These are phyloP conservation scores for Shinisaurus crocodilurus DNA, from an alignment of 2,113 vertebrate genomes.

Conservation along the genomic window DNA sequence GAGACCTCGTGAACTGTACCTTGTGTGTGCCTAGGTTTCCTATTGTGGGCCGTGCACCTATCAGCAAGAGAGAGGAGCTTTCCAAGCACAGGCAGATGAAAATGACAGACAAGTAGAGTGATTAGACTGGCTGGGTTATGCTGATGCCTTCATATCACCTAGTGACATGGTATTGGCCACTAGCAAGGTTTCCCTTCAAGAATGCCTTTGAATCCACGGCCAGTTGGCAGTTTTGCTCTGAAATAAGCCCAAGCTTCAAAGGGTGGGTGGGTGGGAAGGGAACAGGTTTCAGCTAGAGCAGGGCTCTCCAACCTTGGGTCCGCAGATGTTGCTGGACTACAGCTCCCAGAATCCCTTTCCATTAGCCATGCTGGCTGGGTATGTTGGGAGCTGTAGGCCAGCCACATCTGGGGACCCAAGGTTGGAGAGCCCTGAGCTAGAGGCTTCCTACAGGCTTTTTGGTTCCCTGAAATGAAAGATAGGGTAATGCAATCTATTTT, in stretches of 20 bases:
- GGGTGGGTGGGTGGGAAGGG: too few species aligned
- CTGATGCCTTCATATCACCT: background rate
- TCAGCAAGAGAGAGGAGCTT: background rate
- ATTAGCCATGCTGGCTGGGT: too few species aligned
- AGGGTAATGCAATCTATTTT: background rate
- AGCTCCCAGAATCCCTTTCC: too few species aligned
- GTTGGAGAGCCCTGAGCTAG: too few species aligned
- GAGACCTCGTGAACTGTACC: background rate
- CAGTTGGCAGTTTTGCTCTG: background rate
- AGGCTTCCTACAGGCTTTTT: background rate
- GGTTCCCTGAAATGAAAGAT: background rate
- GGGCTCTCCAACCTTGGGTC: too few species aligned
- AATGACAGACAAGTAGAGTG: constrained; percentile 1
- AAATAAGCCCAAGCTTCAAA: background rate
- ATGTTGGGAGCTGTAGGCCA: too few species aligned
- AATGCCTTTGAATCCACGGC: background rate
- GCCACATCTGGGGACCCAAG: too few species aligned
- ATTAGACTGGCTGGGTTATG: background rate
- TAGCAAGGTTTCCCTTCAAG: background rate
- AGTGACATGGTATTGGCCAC: background rate
- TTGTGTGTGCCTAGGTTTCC: background rate
- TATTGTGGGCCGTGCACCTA: background rate
- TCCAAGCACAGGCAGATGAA: background rate
- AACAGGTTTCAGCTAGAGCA: background rate
- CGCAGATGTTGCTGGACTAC: too few species aligned